A percentile compares a stretch with the other conserved stretches of the same genome.
These are phyloP conservation scores for Limnephilus auricula DNA, from an alignment of 2,888 invertebrate species.

Conservation along the genomic window DNA sequence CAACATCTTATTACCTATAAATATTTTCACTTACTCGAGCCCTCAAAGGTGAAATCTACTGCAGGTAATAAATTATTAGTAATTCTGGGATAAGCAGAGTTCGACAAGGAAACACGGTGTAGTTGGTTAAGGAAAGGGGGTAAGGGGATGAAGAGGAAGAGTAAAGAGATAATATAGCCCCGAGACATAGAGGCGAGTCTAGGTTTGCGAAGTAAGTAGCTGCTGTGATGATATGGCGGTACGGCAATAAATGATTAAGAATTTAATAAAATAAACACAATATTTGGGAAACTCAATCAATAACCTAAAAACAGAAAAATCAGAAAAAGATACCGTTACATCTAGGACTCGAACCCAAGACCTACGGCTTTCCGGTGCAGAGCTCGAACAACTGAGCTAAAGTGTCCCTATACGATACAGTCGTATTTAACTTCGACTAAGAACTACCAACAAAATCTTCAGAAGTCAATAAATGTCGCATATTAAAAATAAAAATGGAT, in stretches of 20 bases:
- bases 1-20: constrained; percentile 17
- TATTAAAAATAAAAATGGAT: no score
- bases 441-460: no score
- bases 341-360: no score
- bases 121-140: not conserved
- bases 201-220: constrained; percentile 44
- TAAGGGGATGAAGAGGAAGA: not conserved
- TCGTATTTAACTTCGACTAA: no score
- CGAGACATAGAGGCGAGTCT: constrained; percentile 54
- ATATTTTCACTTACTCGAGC: constrained; percentile 41
- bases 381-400: no score
- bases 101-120: constrained; percentile 19
- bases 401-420: no score
- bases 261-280: no score
- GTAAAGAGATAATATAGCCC: constrained; percentile 58
- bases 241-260: not conserved
- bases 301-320: no score
- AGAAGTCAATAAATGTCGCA: no score
- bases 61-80: constrained; percentile 63
- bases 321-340: no score
- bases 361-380: no score
- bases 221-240: constrained; percentile 15
- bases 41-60: constrained; percentile 55
- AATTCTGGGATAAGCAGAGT: constrained; percentile 59
- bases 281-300: no score